phyloP scores from a whole-genome alignment of 92 coral and sea anemone genomes.

The Paragorgia papillata region DNA sequence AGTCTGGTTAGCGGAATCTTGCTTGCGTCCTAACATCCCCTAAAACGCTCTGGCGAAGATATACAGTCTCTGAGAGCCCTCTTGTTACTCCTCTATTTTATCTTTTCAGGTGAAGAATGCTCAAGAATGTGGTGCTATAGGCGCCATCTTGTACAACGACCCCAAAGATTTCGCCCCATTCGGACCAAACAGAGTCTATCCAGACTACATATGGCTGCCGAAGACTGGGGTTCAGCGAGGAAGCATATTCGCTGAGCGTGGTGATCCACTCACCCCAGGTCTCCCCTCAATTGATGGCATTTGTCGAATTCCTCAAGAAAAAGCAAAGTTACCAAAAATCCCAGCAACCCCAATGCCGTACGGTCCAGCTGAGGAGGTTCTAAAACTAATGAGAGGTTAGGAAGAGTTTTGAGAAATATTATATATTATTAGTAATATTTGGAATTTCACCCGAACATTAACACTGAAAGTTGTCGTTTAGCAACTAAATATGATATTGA shows the following conservation, averaged over 20 bases:
- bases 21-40: no score
- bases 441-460: no score
- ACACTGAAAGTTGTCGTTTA: no score
- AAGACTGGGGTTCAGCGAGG: constrained; percentile 84
- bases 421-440: no score
- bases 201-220: constrained; percentile 82
- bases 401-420: background rate
- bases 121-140: constrained; percentile 72
- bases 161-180: constrained; percentile 75
- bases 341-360: constrained; percentile 80
- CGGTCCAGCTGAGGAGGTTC: constrained; percentile 65
- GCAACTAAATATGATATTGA: no score
- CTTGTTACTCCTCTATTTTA: background rate
- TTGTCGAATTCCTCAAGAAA: constrained; percentile 56
- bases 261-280: constrained; percentile 81
- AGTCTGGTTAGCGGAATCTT: background rate
- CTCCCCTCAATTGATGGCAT: constrained; percentile 81
- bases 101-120: constrained; percentile 68
- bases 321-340: constrained; percentile 64
- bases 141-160: constrained; percentile 77
- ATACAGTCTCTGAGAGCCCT: no score
- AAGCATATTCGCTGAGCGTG: constrained; percentile 17
- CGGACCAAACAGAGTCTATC: constrained; percentile 66
- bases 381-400: constrained; percentile 74
- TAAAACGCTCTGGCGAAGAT: no score